Percentiles rank a stretch among this genome's conserved stretches.
These are phyloP conservation scores for Leptinotarsa lineolata DNA, from an alignment of 1,140 invertebrate genomes.

Conservation along the genomic window DNA sequence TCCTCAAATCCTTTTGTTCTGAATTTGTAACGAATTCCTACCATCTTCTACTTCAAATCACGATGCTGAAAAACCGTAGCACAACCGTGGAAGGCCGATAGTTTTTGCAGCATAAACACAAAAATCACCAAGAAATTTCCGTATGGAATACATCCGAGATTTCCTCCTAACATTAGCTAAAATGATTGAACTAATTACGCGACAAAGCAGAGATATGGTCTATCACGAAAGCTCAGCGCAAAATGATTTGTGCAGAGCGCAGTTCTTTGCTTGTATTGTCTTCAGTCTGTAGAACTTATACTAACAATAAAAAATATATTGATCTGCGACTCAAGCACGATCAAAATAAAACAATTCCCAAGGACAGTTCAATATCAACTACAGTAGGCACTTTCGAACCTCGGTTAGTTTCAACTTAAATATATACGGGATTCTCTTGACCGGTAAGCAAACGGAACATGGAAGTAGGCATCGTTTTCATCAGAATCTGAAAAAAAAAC, in stretches of 20 bases:
- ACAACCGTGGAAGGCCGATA: too few species aligned
- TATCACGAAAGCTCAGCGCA: conserved; percentile 54
- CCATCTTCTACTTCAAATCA: too few species aligned
- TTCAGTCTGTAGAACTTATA: conserved; percentile 56
- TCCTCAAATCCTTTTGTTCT: too few species aligned
- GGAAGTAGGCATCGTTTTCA: conserved; percentile 99
- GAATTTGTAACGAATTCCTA: too few species aligned
- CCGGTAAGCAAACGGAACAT: conserved; percentile 99
- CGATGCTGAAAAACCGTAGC: too few species aligned
- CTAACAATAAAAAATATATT: conserved; percentile 57
- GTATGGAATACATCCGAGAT: background rate
- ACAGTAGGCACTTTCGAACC: conserved; percentile 57
- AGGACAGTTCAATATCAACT: conserved; percentile 54
- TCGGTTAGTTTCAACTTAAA: conserved; percentile 66
- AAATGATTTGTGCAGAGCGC: conserved; percentile 48
- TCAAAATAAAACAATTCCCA: conserved; percentile 53
- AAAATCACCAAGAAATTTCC: too few species aligned
- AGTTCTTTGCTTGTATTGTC: conserved; percentile 56
- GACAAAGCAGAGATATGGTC: conserved; percentile 55
- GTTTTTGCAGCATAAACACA: too few species aligned
- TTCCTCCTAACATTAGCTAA: conserved; percentile 6
- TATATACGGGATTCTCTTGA: conserved; percentile 98
- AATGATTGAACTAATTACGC: conserved; percentile 37
- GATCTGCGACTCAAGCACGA: conserved; percentile 54
- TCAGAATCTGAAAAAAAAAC: conserved; percentile 78